Evolutionary conservation across 2,113 vertebrate genomes (phyloP).

Genomic region (Mystacornis crossleyi): DNA sequence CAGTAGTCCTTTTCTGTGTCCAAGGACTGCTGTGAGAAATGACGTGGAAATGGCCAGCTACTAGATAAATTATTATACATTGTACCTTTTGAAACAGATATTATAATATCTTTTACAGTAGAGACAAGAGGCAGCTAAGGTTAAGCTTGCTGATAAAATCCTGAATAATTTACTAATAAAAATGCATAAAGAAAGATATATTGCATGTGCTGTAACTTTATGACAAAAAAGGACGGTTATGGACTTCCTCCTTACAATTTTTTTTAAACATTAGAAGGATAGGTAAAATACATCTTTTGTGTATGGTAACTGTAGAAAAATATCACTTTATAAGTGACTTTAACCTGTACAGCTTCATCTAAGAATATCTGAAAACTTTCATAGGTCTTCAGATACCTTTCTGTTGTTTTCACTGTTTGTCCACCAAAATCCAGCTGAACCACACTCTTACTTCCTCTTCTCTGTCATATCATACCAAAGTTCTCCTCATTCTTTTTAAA

Average conservation of each 20-base stretch:
- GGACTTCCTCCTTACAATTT: neutral
- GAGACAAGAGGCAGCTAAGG: neutral
- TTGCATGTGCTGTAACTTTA: neutral
- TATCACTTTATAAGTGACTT: neutral
- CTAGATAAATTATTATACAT: neutral
- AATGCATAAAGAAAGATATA: neutral
- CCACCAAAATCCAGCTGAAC: neutral
- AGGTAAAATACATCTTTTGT: neutral
- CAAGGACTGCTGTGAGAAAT: neutral
- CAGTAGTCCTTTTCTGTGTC: neutral
- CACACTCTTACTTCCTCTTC: neutral
- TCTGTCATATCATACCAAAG: neutral
- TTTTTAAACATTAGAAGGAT: neutral
- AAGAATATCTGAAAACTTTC: neutral
- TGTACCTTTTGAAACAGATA: neutral
- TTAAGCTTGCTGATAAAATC: neutral
- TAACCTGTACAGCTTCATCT: neutral
- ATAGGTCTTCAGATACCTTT: neutral
- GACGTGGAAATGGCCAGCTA: neutral
- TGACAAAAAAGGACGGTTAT: neutral
- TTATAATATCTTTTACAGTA: neutral
- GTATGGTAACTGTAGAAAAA: neutral
- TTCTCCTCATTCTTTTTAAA: neutral
- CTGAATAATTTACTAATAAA: neutral
- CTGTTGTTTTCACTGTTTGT: neutral